A percentile compares a stretch with the other conserved stretches of the same genome.
Evolutionary conservation across 2,113 vertebrate genomes (phyloP).

Genomic region (Trogon surrucura): DNA sequence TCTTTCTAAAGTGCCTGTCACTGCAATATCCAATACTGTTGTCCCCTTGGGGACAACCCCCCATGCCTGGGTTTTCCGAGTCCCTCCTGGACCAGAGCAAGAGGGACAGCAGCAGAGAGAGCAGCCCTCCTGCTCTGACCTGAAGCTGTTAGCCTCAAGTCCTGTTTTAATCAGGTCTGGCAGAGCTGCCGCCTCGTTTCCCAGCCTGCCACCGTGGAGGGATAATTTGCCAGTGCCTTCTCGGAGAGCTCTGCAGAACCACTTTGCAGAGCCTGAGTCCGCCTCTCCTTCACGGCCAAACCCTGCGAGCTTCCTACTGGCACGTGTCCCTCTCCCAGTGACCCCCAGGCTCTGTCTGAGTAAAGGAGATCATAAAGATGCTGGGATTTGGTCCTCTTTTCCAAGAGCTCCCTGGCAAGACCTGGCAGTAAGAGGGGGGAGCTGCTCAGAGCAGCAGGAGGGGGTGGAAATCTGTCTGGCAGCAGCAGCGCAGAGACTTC

Average conservation of each 20-base stretch:
- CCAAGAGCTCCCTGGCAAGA: neutral
- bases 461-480: constrained; percentile 40
- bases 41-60: neutral
- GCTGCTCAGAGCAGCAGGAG: neutral
- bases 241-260: neutral
- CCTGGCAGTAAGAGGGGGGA: neutral
- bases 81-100: neutral
- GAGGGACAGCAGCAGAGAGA: neutral
- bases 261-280: neutral
- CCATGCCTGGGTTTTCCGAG: neutral
- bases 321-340: neutral
- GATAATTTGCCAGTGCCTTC: neutral
- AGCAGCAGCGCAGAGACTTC: constrained; percentile 38
- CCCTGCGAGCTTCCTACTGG: neutral
- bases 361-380: neutral
- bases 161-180: constrained; percentile 37
- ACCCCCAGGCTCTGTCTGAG: constrained; percentile 4
- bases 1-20: constrained; percentile 53
- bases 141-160: constrained; percentile 8
- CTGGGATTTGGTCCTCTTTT: constrained; percentile 3
- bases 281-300: neutral
- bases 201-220: constrained; percentile 6
- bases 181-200: constrained; percentile 1
- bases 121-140: constrained; percentile 24
- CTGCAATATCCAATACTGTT: constrained; percentile 2